Conservation (phyloP, 1,140 invertebrate genomes). For the Drosophila rufa region DNA sequence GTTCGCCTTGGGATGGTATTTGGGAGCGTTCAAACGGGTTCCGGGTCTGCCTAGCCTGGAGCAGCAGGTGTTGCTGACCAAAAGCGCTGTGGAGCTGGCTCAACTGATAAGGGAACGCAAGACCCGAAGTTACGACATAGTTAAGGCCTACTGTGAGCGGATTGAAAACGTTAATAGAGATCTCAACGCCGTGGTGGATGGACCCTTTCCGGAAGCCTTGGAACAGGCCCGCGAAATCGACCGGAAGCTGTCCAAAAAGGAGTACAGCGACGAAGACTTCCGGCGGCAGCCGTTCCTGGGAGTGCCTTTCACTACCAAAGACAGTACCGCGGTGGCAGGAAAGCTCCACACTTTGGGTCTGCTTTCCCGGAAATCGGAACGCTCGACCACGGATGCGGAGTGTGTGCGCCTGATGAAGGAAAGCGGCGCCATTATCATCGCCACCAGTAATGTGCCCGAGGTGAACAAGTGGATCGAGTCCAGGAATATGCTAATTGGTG, state of each 20-base stretch:
- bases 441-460: conserved; percentile 97
- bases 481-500: conserved; percentile 95
- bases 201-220: conserved; percentile 90
- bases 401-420: conserved; percentile 90
- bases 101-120: conserved; percentile 88
- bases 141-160: conserved; percentile 90
- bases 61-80: conserved; percentile 86
- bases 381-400: conserved; percentile 91
- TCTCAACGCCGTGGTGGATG: conserved; percentile 93
- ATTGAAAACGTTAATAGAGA: conserved; percentile 92
- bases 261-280: conserved; percentile 87
- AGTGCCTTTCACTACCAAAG: conserved; percentile 92
- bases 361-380: conserved; percentile 86
- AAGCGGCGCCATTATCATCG: conserved; percentile 95
- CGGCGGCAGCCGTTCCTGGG: conserved; percentile 90
- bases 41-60: conserved; percentile 86
- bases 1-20: conserved; percentile 69
- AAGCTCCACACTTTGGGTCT: conserved; percentile 90
- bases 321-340: conserved; percentile 87
- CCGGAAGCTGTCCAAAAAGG: conserved; percentile 87
- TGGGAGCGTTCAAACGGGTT: conserved; percentile 59
- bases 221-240: conserved; percentile 91
- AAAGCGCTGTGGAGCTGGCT: conserved; percentile 89
- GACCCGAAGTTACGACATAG: conserved; percentile 89
- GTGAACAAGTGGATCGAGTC: conserved; percentile 91